Evolutionary conservation across 2,113 vertebrate genomes (phyloP), one percentile per base, ranked within the genome.

Genomic region (Bombycilla garrulus): DNA sequence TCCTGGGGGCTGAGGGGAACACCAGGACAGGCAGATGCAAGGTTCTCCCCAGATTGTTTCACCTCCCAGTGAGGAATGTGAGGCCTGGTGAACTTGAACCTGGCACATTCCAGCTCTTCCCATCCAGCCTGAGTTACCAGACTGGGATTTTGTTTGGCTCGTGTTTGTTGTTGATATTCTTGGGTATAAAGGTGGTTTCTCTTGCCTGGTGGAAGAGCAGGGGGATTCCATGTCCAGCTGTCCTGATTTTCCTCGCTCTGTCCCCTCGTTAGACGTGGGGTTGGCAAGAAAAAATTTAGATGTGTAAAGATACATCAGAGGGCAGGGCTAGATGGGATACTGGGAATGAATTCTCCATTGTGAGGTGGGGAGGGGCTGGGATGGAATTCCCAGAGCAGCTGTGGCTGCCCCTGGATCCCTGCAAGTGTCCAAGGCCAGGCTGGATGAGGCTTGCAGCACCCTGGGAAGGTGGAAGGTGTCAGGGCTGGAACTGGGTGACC

Each of bases 361-460:
- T 1, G 31, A 65, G 19, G 15, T 16, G 44, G 9, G 12, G 8
- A 81, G 12, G 9, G 22, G 8, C 31, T 64, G 76, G 44, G 31
- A 10, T 42, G 36, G 36, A 65, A 28, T 44, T 57, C 15, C 35
- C 67, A 65, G 36, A 51, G 51, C 1, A 50, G 60, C 45, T n/a
- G 77, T 5, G 51, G 36, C 60, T 88, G 33, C 33, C 38, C 60
- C 44, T 33, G 81, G 23, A 64, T 31, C 25, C 42, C 76, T 67
- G 60, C 26, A 0, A 58, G 24, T 25, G 7, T 3, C 38, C 47
- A 15, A 31, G 29, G 24, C 38, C 69, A 45, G 60, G 44, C 0
- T 51, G 58, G 31, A 56, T 0, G 0, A n/a, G 29, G 56, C 16
- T 31, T 9, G 25, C 12, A 73, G 18, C 69, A 36, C 0, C 26